A percentile compares a stretch with the other conserved stretches of the same genome.
Conservation (phyloP, 2,797 vertebrate genomes). For the Falco concolor region DNA sequence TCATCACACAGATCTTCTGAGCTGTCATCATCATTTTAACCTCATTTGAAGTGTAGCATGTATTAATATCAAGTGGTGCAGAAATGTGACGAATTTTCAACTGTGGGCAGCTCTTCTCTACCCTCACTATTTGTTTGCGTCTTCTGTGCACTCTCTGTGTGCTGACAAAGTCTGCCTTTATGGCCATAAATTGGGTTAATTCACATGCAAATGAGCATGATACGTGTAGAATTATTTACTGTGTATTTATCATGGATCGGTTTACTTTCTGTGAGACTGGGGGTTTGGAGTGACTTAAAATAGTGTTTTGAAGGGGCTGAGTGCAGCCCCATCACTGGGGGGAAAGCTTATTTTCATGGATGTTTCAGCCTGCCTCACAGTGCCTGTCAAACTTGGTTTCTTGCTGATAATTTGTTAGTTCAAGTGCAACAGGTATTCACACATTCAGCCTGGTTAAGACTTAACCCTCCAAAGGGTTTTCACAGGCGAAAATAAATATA, state of each 20-base stretch:
- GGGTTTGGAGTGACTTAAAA: background rate
- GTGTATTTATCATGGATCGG: background rate
- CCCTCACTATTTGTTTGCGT: background rate
- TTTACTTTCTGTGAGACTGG: background rate
- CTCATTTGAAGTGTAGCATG: background rate
- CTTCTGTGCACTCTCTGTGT: background rate
- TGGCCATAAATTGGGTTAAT: conserved; percentile 21
- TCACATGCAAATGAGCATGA: background rate
- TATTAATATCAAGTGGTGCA: background rate
- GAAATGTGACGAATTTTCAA: conserved; percentile 19
- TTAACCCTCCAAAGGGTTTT: conserved; percentile 16
- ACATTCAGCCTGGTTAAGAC: background rate
- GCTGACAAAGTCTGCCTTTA: background rate
- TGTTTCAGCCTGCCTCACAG: background rate
- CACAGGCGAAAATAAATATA: background rate
- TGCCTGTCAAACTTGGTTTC: conserved; percentile 27
- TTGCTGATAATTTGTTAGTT: conserved; percentile 29
- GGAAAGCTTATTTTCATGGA: background rate
- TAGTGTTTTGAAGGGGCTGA: background rate
- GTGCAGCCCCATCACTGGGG: background rate
- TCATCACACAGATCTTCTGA: background rate
- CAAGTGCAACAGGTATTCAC: conserved; percentile 57
- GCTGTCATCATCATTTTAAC: background rate
- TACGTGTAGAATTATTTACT: background rate
- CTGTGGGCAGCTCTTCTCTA: background rate